These are phyloP conservation scores for Phoxinus phoxinus DNA, from an alignment of 2,113 vertebrate genomes.

Conservation along the genomic window DNA sequence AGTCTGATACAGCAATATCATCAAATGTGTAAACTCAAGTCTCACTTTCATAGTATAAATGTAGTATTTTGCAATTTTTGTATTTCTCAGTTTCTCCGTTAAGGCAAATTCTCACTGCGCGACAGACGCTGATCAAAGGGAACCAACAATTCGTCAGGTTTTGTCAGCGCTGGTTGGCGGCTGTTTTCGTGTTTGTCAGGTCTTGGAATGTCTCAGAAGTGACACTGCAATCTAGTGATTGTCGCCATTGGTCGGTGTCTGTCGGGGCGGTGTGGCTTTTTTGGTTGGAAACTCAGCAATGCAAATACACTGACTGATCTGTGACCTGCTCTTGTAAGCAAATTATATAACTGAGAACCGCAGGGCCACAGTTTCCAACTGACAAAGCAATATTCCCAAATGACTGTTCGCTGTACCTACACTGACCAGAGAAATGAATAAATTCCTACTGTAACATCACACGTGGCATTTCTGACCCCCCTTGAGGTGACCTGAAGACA, in stretches of 20 bases:
- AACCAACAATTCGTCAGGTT: no score
- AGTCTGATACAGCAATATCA: not conserved
- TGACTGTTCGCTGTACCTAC: constrained; percentile 2
- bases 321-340: constrained; percentile 19
- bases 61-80: not conserved
- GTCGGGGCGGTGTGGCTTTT: no score
- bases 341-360: constrained; percentile 11
- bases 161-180: no score
- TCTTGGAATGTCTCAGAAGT: no score
- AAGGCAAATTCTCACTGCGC: no score
- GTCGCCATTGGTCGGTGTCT: no score
- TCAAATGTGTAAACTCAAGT: not conserved
- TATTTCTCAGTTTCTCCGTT: not conserved
- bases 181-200: no score
- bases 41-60: constrained; percentile 1
- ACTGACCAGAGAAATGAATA: constrained; percentile 24
- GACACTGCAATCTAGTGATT: no score
- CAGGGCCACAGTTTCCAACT: not conserved
- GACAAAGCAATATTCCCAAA: constrained; percentile 26
- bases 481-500: constrained; percentile 25
- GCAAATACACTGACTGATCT: constrained; percentile 25
- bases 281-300: not conserved
- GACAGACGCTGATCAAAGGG: no score
- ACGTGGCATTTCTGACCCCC: not conserved
- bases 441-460: not conserved